Percentiles rank a stretch among this genome's conserved stretches.
These are phyloP conservation scores for Temnothorax ravouxi DNA, from an alignment of 2,888 invertebrate species.

Conservation along the genomic window DNA sequence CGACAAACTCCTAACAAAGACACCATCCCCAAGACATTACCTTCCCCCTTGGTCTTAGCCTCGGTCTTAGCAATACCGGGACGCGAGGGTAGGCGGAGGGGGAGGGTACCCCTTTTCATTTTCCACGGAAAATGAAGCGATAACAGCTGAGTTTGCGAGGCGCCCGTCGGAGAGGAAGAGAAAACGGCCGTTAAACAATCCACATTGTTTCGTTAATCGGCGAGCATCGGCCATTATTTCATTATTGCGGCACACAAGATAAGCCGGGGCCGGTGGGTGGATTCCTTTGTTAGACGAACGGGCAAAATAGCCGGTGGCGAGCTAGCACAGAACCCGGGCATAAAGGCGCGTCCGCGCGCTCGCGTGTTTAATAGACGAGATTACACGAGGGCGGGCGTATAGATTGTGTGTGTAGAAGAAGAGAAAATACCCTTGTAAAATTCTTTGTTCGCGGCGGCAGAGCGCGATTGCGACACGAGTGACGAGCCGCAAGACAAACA, in stretches of 20 bases:
- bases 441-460: constrained; percentile 50
- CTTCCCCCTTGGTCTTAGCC: constrained; percentile 27
- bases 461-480: constrained; percentile 56
- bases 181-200: constrained; percentile 36
- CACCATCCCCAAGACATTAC: constrained; percentile 34
- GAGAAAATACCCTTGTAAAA: constrained; percentile 46
- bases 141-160: constrained; percentile 31
- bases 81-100: not conserved
- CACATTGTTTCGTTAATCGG: constrained; percentile 63
- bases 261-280: constrained; percentile 23
- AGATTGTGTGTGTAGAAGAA: not conserved
- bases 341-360: constrained; percentile 51
- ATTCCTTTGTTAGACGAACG: constrained; percentile 48
- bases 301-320: constrained; percentile 54
- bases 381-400: constrained; percentile 38
- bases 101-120: constrained; percentile 34
- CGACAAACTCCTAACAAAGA: constrained; percentile 52
- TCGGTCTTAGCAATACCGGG: not conserved
- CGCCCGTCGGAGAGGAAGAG: not conserved
- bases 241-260: constrained; percentile 54
- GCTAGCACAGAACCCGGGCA: constrained; percentile 16
- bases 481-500: not conserved
- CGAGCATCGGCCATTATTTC: constrained; percentile 58
- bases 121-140: constrained; percentile 52
- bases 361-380: constrained; percentile 64